Evolutionary conservation across 2,888 invertebrate species (phyloP).

Genomic region (Megaustenia siamemsis): DNA sequence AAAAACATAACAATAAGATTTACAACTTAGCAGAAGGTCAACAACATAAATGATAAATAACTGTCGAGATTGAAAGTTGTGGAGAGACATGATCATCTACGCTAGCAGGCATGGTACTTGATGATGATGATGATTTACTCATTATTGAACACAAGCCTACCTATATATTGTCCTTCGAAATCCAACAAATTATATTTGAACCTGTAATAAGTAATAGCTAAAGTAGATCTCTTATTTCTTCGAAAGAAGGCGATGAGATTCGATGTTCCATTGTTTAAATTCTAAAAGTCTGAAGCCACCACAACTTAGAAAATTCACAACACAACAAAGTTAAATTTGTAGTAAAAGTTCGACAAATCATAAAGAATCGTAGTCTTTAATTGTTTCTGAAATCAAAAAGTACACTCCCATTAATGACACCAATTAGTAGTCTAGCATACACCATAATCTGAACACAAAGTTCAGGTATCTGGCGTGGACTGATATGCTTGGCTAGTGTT

Average conservation of each 20-base stretch:
- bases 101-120: too few relatives aligned
- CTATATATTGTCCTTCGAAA: too few relatives aligned
- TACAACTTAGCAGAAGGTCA: too few relatives aligned
- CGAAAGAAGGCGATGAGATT: not conserved
- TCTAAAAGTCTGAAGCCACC: not conserved
- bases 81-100: too few relatives aligned
- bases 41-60: too few relatives aligned
- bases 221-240: not conserved
- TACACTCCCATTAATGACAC: not conserved
- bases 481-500: not conserved
- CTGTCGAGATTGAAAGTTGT: too few relatives aligned
- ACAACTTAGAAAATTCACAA: not conserved
- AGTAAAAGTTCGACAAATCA: too few relatives aligned
- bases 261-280: slow-evolving; percentile 5
- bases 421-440: not conserved
- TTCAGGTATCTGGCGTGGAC: not conserved
- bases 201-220: not conserved
- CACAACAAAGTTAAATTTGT: not conserved
- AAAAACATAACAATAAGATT: too few relatives aligned
- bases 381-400: not conserved
- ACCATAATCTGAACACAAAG: not conserved
- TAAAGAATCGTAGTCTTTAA: not conserved
- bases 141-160: too few relatives aligned
- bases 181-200: too few relatives aligned
- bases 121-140: too few relatives aligned